Evolutionary conservation across 53 echinoderm and acorn worm genomes (phyloP).

Genomic region (Echinometra lucunter): DNA sequence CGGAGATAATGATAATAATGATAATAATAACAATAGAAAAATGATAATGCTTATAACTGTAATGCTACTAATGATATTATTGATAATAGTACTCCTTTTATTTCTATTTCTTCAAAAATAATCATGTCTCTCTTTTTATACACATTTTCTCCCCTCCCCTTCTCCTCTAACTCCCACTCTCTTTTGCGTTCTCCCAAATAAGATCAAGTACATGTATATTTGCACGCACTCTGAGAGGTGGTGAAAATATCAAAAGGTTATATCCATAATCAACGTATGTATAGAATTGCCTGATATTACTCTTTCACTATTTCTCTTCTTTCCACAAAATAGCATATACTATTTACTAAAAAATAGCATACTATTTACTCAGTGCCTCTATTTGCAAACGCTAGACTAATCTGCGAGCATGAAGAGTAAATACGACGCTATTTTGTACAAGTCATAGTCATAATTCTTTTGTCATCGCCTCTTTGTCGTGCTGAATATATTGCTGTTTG

Average conservation of each 20-base stretch:
- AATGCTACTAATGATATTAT: slow-evolving; percentile 42
- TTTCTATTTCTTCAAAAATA: slow-evolving; percentile 7
- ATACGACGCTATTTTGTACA: slow-evolving; percentile 36
- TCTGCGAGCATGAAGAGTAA: slow-evolving; percentile 39
- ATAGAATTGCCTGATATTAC: slow-evolving; percentile 12
- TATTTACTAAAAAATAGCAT: slow-evolving; percentile 18
- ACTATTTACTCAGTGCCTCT: slow-evolving; percentile 8
- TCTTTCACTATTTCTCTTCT: not conserved
- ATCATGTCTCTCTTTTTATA: not conserved
- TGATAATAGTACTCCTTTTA: not conserved
- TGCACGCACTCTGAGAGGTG: not conserved
- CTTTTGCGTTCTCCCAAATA: not conserved
- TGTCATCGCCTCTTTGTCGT: slow-evolving; percentile 18
- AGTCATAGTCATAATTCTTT: slow-evolving; percentile 7
- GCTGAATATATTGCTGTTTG: not conserved
- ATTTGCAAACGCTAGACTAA: slow-evolving; percentile 30
- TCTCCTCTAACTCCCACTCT: not conserved
- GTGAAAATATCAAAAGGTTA: slow-evolving; percentile 52
- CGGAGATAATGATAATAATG: too few relatives aligned
- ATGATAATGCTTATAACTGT: too few relatives aligned
- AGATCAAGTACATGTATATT: not conserved
- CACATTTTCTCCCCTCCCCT: not conserved
- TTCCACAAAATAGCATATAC: not conserved
- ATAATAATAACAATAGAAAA: too few relatives aligned
- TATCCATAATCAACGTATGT: slow-evolving; percentile 25